These are phyloP conservation scores for Muscicapa comitata DNA, from an alignment of 2,797 vertebrate species.

Conservation along the genomic window DNA sequence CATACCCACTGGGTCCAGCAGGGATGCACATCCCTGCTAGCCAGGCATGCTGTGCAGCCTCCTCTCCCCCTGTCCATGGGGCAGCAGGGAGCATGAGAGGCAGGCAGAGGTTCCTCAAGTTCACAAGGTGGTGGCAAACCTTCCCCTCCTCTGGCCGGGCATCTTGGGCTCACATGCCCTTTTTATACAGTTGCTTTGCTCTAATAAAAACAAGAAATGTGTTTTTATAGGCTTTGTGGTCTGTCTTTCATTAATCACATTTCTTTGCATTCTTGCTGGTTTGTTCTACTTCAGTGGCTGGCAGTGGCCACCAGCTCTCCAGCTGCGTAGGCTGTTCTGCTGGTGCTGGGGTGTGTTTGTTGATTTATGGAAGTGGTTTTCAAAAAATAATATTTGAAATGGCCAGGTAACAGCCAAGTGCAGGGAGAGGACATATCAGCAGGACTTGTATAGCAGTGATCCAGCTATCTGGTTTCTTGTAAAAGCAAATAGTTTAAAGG, in stretches of 20 bases:
- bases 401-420: conserved; percentile 41
- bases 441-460: not conserved
- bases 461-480: conserved; percentile 37
- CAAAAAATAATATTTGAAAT: conserved; percentile 56
- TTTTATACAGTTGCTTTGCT: not conserved
- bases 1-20: not conserved
- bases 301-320: not conserved
- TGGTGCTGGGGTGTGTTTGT: conserved; percentile 8
- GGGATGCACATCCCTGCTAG: not conserved
- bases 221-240: conserved; percentile 46
- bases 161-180: not conserved
- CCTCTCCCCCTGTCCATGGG: not conserved
- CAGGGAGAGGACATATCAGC: not conserved
- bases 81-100: not conserved
- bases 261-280: not conserved
- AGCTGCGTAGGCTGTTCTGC: not conserved
- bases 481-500: conserved; percentile 30
- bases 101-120: not conserved
- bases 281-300: conserved; percentile 31
- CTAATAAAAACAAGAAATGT: conserved; percentile 46
- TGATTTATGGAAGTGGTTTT: conserved; percentile 65
- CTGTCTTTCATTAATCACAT: conserved; percentile 49
- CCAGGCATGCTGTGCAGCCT: not conserved
- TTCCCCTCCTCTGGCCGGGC: not conserved
- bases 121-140: not conserved